Evolutionary conservation across 2,113 vertebrate species (phyloP).

Genomic region (Perca schrenkii): DNA sequence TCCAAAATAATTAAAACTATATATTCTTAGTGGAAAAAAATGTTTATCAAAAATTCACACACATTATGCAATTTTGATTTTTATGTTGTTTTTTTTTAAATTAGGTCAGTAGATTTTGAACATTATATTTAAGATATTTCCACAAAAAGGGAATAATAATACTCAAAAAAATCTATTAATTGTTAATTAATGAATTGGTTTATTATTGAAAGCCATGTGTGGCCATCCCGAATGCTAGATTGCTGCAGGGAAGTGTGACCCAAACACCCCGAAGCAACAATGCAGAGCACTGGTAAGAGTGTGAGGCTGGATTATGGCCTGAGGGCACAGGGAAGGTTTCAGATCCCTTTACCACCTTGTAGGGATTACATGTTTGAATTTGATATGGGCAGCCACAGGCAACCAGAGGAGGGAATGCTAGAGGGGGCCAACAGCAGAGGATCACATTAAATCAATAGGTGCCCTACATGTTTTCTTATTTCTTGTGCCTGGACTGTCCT

Average conservation of each 20-base stretch:
- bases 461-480: slow-evolving; percentile 1
- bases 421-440: slow-evolving; percentile 15
- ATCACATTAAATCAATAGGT: slow-evolving; percentile 29
- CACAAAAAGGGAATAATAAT: not conserved
- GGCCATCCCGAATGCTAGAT: slow-evolving; percentile 26
- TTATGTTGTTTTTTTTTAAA: not conserved
- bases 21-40: not conserved
- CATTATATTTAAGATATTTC: not conserved
- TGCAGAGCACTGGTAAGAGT: slow-evolving; percentile 28
- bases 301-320: slow-evolving; percentile 53
- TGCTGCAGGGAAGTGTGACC: slow-evolving; percentile 39
- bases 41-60: not conserved
- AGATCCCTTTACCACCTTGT: slow-evolving; percentile 57
- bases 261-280: slow-evolving; percentile 46
- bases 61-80: not conserved
- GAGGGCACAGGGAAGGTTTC: slow-evolving; percentile 37
- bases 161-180: not conserved
- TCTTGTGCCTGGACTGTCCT: slow-evolving; percentile 1
- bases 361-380: slow-evolving; percentile 72
- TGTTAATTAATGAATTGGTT: slow-evolving; percentile 2
- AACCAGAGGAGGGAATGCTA: slow-evolving; percentile 16
- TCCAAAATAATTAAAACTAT: not conserved
- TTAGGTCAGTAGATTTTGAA: not conserved
- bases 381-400: slow-evolving; percentile 53
- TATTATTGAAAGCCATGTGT: slow-evolving; percentile 30